Conservation (phyloP, 2,888 invertebrate genomes). For the Scaptomyza tumidula region DNA sequence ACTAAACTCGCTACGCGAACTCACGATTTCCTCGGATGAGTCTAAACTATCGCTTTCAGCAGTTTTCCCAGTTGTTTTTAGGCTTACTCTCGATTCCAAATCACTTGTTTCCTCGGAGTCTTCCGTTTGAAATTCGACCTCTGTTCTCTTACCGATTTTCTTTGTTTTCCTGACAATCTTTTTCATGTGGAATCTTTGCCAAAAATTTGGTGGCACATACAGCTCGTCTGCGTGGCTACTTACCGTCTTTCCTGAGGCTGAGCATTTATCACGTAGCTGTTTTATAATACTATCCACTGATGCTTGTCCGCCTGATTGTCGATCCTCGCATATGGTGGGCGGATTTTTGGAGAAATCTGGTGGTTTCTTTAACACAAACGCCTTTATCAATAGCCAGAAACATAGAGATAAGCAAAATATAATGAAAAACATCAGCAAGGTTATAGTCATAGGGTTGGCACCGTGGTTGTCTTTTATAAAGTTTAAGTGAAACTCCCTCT, state of each 20-base stretch:
- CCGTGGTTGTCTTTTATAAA: background rate
- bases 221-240: slow-evolving; percentile 1
- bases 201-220: slow-evolving; percentile 37
- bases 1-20: background rate
- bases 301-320: slow-evolving; percentile 33
- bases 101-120: slow-evolving; percentile 3
- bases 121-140: background rate
- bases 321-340: background rate
- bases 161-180: background rate
- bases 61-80: background rate
- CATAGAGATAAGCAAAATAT: slow-evolving; percentile 22
- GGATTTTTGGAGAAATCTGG: background rate
- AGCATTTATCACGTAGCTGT: slow-evolving; percentile 25
- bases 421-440: slow-evolving; percentile 36
- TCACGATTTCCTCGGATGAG: background rate
- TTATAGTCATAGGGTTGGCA: slow-evolving; percentile 1
- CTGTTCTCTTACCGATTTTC: background rate
- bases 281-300: slow-evolving; percentile 28
- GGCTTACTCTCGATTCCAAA: slow-evolving; percentile 6
- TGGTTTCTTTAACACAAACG: slow-evolving; percentile 28
- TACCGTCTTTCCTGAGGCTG: background rate
- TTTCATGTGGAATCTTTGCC: slow-evolving; percentile 33
- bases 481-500: slow-evolving; percentile 31
- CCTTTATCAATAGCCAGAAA: slow-evolving; percentile 40
- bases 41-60: background rate